Base-by-base conservation (phyloP, 2,113 vertebrate genomes). In the Macaca mulatta region DNA sequence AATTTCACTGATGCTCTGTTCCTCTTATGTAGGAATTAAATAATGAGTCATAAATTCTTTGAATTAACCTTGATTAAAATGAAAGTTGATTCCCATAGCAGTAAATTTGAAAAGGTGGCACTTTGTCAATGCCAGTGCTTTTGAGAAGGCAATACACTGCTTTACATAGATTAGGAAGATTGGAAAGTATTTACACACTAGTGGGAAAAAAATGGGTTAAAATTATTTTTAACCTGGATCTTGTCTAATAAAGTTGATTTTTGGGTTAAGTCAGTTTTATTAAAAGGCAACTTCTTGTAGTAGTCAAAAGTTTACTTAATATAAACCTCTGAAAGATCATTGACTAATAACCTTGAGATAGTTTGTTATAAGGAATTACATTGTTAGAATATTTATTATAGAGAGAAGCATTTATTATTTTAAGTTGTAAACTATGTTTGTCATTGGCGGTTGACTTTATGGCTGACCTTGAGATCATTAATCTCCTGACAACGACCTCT, bases 1-100 rank as follows among this genome's bases (percentile, higher is more conserved):
- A 25, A 81, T 38, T 30, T 45, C 75, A 61, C 52, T 50, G 59
- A 17, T 43, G 35, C 78, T 52, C 30, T 43, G 2, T 61, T 35
- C 52, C n/a, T 17, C n/a, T 55, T 23, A 5, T 32, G 18, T 35
- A 61, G 70, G n/a, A 89, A 89, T 83, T 77, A 89, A 72, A 72
- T 75, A n/a, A 30, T 50, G 80, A 85, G 32, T 11, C 88, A 77
- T 38, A 70, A 69, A 89, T 14, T 57, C 18, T 92, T 70, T 94
- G 77, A 59, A 45, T 79, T 43, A 52, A 22, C 57, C 80, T 93
- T 85, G 27, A 80, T 86, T 90, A 81, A 95, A 79, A 93, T 86
- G 38, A 93, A 93, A 55, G 48, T 79, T 64, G 38, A 74, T 93
- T 84, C 64, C 61, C 43, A 85, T n/a, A 80, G 30, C 48, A 83